A percentile compares a stretch with the other conserved stretches of the same genome.
phyloP scores from a whole-genome alignment of 2,888 invertebrate species.

The Agonopterix arenella region DNA sequence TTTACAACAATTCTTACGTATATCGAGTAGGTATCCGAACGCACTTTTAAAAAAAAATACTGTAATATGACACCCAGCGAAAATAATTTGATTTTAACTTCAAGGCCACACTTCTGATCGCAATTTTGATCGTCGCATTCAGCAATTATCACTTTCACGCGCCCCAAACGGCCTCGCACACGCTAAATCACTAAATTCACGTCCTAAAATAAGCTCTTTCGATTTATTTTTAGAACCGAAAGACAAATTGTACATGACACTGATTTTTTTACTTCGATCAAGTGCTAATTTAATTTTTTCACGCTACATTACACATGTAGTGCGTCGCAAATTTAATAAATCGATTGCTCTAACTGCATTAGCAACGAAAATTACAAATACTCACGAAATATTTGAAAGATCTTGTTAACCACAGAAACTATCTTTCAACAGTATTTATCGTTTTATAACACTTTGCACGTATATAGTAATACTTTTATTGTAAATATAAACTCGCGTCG shows the following conservation, averaged over 20 bases:
- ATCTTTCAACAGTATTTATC: conserved; percentile 24
- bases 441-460: conserved; percentile 5
- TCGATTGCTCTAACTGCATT: conserved; percentile 45
- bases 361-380: conserved; percentile 43
- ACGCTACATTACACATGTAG: conserved; percentile 37
- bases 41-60: too few relatives aligned
- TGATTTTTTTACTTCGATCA: conserved; percentile 22
- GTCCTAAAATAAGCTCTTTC: conserved; percentile 59
- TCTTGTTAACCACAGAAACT: conserved; percentile 48
- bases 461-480: conserved; percentile 20
- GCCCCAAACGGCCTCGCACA: conserved; percentile 51
- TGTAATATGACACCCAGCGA: not conserved
- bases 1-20: too few relatives aligned
- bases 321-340: conserved; percentile 32
- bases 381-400: conserved; percentile 54
- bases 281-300: conserved; percentile 38
- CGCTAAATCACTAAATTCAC: conserved; percentile 65
- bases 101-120: conserved; percentile 40
- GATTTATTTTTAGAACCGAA: conserved; percentile 62
- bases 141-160: conserved; percentile 59
- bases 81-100: conserved; percentile 10
- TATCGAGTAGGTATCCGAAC: too few relatives aligned
- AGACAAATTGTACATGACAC: conserved; percentile 52
- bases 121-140: conserved; percentile 24
- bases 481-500: conserved; percentile 42